Base-by-base conservation (phyloP, 2,888 invertebrate species). In the Zonitis immaculata region DNA sequence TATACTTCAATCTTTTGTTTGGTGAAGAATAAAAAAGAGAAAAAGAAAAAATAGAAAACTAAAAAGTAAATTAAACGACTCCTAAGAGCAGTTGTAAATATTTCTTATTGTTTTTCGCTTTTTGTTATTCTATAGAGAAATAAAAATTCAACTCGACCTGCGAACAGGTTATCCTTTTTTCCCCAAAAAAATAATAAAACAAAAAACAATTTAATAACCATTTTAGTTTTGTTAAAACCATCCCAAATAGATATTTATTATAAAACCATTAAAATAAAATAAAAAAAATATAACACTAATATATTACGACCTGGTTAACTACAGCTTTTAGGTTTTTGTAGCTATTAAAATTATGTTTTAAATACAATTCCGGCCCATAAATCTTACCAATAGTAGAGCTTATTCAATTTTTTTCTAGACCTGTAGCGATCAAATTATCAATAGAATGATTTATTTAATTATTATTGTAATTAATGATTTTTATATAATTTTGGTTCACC, bases 181-280 rank as follows among this genome's bases (percentile, higher is more conserved):
- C n/a, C n/a, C n/a, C n/a, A n/a, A n/a, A n/a, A n/a, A n/a, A n/a
- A n/a, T n/a, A n/a, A n/a, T n/a, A n/a, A n/a, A n/a, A n/a, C n/a
- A n/a, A n/a, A 35, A 35, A 35, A 35, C 35, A 35, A 58, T 61
- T 64, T 64, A 65, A 64, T 65, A 65, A 65, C 67, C 69, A 58
- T 65, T 70, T 69, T 66, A 67, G 35, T 35, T 35, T 35, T 35
- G 67, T 67, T 64, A 64, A 70, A 68, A 70, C 63, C 62, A 58
- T 60, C 63, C 66, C 62, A 66, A 69, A 70, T 68, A 70, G 69
- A 65, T 70, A 68, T 70, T 68, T 70, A 71, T 70, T 71, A 71
- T 71, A 70, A 68, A 66, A 67, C 68, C 69, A 71, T 71, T 70
- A 69, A 68, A 25, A 25, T 3, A 6, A 25, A 25, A 25, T 3